phyloP scores from a whole-genome alignment of 2,113 vertebrate species.

The Labrus mixtus region DNA sequence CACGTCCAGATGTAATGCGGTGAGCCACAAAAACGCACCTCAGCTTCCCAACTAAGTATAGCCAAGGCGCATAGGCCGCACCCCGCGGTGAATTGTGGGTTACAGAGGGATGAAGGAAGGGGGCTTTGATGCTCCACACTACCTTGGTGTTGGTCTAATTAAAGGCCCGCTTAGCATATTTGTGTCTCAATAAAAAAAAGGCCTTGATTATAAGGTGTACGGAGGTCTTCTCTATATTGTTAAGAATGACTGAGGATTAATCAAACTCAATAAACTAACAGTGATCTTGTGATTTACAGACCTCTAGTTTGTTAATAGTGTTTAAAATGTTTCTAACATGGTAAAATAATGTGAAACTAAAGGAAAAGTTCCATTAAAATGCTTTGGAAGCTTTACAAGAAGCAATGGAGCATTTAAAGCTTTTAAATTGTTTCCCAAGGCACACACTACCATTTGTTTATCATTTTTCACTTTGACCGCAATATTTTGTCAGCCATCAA shows the following conservation, averaged over 20 bases:
- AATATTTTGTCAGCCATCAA: slow-evolving; percentile 27
- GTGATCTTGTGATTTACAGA: slow-evolving; percentile 11
- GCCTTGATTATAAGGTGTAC: slow-evolving; percentile 25
- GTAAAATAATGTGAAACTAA: background rate
- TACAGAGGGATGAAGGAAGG: slow-evolving; percentile 16
- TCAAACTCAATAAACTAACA: background rate
- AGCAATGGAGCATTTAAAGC: slow-evolving; percentile 11
- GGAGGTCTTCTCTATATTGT: slow-evolving; percentile 37
- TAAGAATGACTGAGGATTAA: slow-evolving; percentile 39
- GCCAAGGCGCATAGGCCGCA: slow-evolving; percentile 65
- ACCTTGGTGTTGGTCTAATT: slow-evolving; percentile 48
- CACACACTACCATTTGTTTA: slow-evolving; percentile 8
- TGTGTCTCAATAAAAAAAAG: slow-evolving; percentile 47
- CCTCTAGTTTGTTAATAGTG: background rate
- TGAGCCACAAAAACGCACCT: slow-evolving; percentile 65
- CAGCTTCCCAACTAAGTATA: slow-evolving; percentile 52
- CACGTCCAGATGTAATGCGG: slow-evolving; percentile 75
- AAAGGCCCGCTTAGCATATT: slow-evolving; percentile 51
- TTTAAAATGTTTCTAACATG: background rate
- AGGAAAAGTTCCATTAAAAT: slow-evolving; percentile 13
- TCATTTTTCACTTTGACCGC: slow-evolving; percentile 27
- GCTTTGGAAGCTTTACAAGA: slow-evolving; percentile 31
- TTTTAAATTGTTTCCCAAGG: background rate
- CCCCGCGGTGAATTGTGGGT: slow-evolving; percentile 60
- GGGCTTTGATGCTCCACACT: slow-evolving; percentile 45